phyloP scores from a whole-genome alignment of 2,888 invertebrate genomes.

The Agonopterix arenella region DNA sequence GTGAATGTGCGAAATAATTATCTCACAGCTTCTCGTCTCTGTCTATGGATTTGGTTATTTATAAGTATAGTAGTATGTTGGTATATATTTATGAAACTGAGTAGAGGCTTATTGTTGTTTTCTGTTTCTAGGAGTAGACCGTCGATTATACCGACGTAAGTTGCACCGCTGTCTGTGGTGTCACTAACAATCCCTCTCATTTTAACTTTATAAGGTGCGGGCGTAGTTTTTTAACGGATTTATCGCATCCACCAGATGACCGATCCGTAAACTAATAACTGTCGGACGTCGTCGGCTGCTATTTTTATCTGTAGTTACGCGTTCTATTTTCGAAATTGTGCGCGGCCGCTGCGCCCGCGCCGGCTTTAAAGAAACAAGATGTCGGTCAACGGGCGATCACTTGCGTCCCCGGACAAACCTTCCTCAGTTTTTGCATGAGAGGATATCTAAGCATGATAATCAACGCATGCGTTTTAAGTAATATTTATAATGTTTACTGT shows the following conservation, averaged over 20 bases:
- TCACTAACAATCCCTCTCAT: constrained; percentile 67
- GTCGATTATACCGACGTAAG: constrained; percentile 69
- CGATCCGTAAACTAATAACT: constrained; percentile 37
- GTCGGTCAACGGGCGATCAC: constrained; percentile 58
- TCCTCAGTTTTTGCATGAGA: constrained; percentile 50
- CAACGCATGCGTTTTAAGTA: constrained; percentile 51
- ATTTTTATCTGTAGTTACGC: constrained; percentile 57
- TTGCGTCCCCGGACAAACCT: constrained; percentile 34
- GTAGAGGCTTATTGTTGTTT: constrained; percentile 75
- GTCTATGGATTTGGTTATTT: constrained; percentile 24
- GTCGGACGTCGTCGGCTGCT: constrained; percentile 39
- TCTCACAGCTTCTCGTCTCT: constrained; percentile 55
- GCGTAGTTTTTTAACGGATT: constrained; percentile 44
- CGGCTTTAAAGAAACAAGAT: constrained; percentile 50
- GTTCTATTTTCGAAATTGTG: constrained; percentile 60
- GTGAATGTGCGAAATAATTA: constrained; percentile 59
- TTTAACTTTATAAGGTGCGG: constrained; percentile 61
- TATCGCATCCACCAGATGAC: constrained; percentile 40
- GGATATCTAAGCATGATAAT: constrained; percentile 32
- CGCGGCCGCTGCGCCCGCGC: constrained; percentile 60
- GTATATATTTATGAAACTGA: constrained; percentile 39
- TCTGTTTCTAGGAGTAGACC: constrained; percentile 78
- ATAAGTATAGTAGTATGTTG: constrained; percentile 30
- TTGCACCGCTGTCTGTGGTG: constrained; percentile 76
- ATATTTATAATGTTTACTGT: constrained; percentile 22